These are phyloP conservation scores for Laticauda colubrina DNA, from an alignment of 2,113 vertebrate genomes.

Conservation along the genomic window DNA sequence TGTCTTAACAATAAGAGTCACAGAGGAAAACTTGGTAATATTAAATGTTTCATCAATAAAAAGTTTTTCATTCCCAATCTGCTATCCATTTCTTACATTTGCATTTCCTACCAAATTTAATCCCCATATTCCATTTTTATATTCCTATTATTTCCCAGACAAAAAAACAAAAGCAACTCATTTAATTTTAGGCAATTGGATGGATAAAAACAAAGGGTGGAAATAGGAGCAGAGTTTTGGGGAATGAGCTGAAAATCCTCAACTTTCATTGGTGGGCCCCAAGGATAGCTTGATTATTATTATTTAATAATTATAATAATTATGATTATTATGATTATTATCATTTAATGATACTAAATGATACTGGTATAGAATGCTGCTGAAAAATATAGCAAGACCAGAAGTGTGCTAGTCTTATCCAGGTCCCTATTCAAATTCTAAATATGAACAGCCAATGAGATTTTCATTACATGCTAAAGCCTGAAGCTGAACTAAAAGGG, in stretches of 20 bases:
- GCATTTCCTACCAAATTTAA: not conserved
- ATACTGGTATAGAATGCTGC: not conserved
- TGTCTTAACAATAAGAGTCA: too few species aligned
- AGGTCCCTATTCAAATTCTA: not conserved
- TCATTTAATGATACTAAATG: not conserved
- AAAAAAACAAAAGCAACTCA: not conserved
- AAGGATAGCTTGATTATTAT: not conserved
- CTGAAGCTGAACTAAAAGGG: not conserved
- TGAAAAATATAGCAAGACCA: not conserved
- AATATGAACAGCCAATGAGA: not conserved
- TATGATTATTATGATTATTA: too few species aligned
- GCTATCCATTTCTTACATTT: not conserved
- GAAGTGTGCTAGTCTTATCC: not conserved
- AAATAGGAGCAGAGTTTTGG: not conserved
- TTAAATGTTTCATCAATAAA: not conserved
- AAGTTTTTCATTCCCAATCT: not conserved
- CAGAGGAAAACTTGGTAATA: too few species aligned
- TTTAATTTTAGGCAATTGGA: not conserved
- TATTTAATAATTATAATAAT: too few species aligned
- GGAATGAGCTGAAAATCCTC: not conserved
- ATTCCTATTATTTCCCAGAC: not conserved
- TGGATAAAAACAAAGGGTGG: not conserved
- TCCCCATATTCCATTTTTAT: not conserved
- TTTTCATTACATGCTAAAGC: not conserved
- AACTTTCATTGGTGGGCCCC: not conserved